phyloP scores from a whole-genome alignment of 2,888 invertebrate genomes.

The Mythimna vitellina region DNA sequence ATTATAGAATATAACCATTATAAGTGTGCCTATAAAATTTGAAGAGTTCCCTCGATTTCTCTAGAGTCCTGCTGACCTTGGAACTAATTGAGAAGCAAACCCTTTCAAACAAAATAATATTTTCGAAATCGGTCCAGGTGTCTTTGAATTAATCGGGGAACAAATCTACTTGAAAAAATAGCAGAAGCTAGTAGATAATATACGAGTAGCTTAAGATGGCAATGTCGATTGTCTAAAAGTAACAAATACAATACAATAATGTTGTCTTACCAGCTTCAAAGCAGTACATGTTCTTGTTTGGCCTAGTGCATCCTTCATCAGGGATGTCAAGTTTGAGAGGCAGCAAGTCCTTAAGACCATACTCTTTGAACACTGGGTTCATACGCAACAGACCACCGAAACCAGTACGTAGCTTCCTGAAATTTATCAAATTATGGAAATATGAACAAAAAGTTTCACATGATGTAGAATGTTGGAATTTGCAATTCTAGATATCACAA shows the following conservation, averaged over 20 bases:
- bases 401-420: constrained; percentile 94
- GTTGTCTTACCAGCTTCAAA: constrained; percentile 95
- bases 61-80: too few species aligned
- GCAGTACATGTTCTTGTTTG: constrained; percentile 97
- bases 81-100: too few species aligned
- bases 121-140: too few species aligned
- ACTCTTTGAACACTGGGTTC: constrained; percentile 97
- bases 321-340: constrained; percentile 97
- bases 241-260: neutral
- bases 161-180: too few species aligned
- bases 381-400: constrained; percentile 95
- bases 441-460: constrained; percentile 25
- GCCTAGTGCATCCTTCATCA: constrained; percentile 97
- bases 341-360: constrained; percentile 96
- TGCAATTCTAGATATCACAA: neutral
- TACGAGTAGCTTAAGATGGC: neutral
- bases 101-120: too few species aligned
- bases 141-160: too few species aligned
- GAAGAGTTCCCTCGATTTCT: too few species aligned
- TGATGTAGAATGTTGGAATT: constrained; percentile 9
- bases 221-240: too few species aligned
- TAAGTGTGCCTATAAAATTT: too few species aligned
- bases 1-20: too few species aligned
- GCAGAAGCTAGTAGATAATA: neutral
- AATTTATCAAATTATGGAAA: constrained; percentile 24